These are phyloP conservation scores for Liodrosophila aerea DNA, from an alignment of 2,888 invertebrate genomes.

Conservation along the genomic window DNA sequence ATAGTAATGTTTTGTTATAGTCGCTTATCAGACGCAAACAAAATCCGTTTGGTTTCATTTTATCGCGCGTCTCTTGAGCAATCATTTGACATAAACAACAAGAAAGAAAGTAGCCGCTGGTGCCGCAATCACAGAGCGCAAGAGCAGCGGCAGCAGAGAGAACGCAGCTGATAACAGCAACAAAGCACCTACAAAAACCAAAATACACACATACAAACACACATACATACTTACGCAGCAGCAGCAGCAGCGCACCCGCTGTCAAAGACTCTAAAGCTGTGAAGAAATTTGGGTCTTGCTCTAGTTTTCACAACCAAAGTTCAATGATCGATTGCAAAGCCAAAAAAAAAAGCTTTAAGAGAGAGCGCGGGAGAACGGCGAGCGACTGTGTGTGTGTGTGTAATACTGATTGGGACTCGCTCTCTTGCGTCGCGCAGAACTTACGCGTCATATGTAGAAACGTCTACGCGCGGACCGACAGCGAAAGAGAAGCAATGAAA, in stretches of 20 bases:
- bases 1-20: slow-evolving; percentile 20
- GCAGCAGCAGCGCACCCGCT: slow-evolving; percentile 19
- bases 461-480: slow-evolving; percentile 47
- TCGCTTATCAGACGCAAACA: slow-evolving; percentile 44
- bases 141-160: slow-evolving; percentile 37
- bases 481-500: slow-evolving; percentile 10
- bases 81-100: slow-evolving; percentile 53
- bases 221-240: slow-evolving; percentile 3
- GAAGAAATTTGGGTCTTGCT: slow-evolving; percentile 79
- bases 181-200: slow-evolving; percentile 16
- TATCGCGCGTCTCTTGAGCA: slow-evolving; percentile 47
- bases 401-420: slow-evolving; percentile 18
- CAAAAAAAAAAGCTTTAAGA: slow-evolving; percentile 42
- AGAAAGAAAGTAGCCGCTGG: slow-evolving; percentile 59
- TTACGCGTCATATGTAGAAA: slow-evolving; percentile 68
- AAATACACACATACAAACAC: not conserved
- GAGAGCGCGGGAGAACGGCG: slow-evolving; percentile 5
- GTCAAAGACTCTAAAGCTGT: slow-evolving; percentile 53
- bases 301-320: slow-evolving; percentile 79
- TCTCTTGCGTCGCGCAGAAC: slow-evolving; percentile 68
- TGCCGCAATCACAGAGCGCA: slow-evolving; percentile 3
- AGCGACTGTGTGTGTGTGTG: too few relatives aligned
- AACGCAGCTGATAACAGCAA: slow-evolving; percentile 54
- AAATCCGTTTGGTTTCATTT: slow-evolving; percentile 43
- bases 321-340: slow-evolving; percentile 78